These are phyloP conservation scores for Nestor notabilis DNA, from an alignment of 2,113 vertebrate species.

Conservation along the genomic window DNA sequence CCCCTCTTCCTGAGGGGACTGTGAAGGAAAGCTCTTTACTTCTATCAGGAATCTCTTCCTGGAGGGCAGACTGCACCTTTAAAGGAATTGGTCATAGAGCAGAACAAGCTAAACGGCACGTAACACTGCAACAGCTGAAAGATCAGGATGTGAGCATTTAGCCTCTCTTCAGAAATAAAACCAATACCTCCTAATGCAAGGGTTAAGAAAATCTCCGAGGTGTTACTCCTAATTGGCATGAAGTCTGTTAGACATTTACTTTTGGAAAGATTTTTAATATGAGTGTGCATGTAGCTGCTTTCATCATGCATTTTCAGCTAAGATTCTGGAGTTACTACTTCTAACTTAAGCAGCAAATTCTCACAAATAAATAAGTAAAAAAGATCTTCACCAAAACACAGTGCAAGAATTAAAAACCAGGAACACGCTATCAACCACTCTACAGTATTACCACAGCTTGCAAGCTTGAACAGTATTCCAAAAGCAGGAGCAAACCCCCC, in stretches of 20 bases:
- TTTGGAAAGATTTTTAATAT: background rate
- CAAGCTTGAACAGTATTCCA: background rate
- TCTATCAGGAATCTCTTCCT: conserved; percentile 31
- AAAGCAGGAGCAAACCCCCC: background rate
- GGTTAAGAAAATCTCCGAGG: background rate
- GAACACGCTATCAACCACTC: background rate
- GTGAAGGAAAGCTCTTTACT: background rate
- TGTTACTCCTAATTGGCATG: background rate
- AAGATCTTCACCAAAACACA: background rate
- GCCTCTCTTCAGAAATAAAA: background rate
- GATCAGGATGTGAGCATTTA: background rate
- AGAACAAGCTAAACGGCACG: background rate
- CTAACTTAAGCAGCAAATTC: background rate
- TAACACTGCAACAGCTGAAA: background rate
- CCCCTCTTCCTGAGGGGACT: background rate
- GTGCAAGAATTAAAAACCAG: background rate
- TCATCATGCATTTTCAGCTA: background rate
- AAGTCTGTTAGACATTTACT: background rate
- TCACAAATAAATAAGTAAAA: background rate
- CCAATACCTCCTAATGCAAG: background rate
- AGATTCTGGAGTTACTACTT: background rate
- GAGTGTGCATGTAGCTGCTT: background rate
- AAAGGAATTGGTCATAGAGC: background rate
- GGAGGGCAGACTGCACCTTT: conserved; percentile 20
- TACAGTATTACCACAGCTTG: background rate